phyloP scores from a whole-genome alignment of 1,140 invertebrate species.

The Pomacea maculata region DNA sequence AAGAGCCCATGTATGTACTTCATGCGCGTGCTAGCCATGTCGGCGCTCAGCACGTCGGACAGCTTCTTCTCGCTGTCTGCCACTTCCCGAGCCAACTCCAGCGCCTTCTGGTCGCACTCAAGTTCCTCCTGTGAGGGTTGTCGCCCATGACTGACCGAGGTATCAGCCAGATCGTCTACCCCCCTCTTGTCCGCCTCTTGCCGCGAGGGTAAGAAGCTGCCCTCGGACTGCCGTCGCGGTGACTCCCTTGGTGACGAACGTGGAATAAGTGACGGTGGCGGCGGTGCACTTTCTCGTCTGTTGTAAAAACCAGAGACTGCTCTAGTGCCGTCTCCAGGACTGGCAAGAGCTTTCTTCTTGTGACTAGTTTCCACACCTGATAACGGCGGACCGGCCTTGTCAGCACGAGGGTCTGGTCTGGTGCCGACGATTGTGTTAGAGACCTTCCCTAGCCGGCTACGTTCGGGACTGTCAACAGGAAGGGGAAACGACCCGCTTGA shows the following conservation, averaged over 20 bases:
- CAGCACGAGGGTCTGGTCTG: not conserved
- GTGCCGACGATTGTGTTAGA: too few relatives aligned
- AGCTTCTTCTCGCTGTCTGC: conserved; percentile 64
- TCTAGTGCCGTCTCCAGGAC: not conserved
- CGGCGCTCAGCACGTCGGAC: conserved; percentile 70
- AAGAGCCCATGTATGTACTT: conserved; percentile 85
- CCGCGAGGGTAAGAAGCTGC: conserved; percentile 10
- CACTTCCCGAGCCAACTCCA: conserved; percentile 78
- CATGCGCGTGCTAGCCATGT: conserved; percentile 78
- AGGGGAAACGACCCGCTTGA: too few relatives aligned
- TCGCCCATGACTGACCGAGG: conserved; percentile 41
- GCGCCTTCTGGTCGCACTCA: conserved; percentile 80
- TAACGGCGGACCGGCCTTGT: not conserved
- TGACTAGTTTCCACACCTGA: not conserved
- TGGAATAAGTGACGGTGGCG: not conserved
- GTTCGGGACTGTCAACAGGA: too few relatives aligned
- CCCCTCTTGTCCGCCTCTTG: not conserved
- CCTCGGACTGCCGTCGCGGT: conserved; percentile 24
- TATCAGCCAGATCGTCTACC: not conserved
- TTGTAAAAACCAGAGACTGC: conserved; percentile 20
- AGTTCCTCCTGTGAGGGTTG: conserved; percentile 79
- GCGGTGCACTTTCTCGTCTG: conserved; percentile 27
- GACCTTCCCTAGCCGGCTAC: too few relatives aligned
- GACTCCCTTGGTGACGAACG: not conserved
- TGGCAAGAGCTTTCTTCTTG: not conserved